Percentiles rank a stretch among this genome's conserved stretches.
Conservation (phyloP, 2,797 vertebrate species). For the Nothura maculosa region DNA sequence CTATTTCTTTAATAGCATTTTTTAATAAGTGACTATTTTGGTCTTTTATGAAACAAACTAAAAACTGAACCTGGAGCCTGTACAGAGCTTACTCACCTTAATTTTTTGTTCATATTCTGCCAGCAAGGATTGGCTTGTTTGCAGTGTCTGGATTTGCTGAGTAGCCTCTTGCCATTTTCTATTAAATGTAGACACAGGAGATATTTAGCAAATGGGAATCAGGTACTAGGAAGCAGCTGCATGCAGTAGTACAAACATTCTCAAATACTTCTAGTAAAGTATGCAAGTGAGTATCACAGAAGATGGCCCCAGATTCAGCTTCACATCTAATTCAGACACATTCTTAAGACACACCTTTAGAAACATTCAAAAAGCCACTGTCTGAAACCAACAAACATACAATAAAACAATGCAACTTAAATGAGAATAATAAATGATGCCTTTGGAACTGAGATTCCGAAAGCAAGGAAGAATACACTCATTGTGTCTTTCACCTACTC, state of each 20-base stretch:
- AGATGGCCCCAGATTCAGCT: background rate
- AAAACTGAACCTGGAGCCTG: background rate
- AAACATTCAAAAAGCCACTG: background rate
- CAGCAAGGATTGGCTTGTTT: conserved; percentile 85
- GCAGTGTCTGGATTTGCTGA: conserved; percentile 87
- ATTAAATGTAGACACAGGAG: background rate
- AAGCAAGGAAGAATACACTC: background rate
- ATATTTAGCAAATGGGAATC: background rate
- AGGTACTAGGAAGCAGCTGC: background rate
- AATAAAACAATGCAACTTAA: background rate
- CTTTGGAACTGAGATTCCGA: background rate
- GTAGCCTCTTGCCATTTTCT: conserved; percentile 92
- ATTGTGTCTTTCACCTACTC: background rate
- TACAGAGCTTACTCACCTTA: conserved; percentile 82
- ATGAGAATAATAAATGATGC: background rate
- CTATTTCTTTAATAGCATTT: background rate
- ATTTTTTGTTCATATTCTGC: conserved; percentile 90
- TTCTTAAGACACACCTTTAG: background rate
- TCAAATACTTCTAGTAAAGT: background rate
- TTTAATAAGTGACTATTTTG: background rate
- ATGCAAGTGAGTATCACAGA: background rate
- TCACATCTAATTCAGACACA: background rate
- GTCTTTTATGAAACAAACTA: background rate
- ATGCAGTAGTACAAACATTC: background rate
- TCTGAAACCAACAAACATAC: background rate